Base-by-base conservation (phyloP, 2,888 invertebrate species). In the Slavum lentiscoides region DNA sequence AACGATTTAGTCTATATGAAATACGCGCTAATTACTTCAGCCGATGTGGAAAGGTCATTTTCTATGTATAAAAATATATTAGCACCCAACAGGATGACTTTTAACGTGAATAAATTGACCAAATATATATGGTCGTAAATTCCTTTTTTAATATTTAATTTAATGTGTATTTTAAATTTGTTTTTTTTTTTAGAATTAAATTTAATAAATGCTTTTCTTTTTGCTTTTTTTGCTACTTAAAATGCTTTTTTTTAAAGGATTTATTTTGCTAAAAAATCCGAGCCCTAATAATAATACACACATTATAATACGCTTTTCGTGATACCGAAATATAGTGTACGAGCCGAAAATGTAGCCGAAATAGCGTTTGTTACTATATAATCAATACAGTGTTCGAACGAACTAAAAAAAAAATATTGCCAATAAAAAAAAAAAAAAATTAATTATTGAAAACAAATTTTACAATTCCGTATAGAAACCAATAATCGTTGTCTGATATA, bases 241-340 rank as follows among this genome's bases (percentile, higher is more conserved):
- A 61, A 61, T 61, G 23, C 1, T 61, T 61, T 61, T 23, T 61
- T 61, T 23, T n/a, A n/a, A n/a, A 23, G 23, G 61, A 61, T 61
- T 61, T 61, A 61, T 61, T 61, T 58, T n/a, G n/a, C n/a, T 58
- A 58, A n/a, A 58, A 58, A 58, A 58, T n/a, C 58, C 58, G 58
- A 58, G 58, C 58, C 58, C 58, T 58, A 58, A 15, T 6, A 49
- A 49, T 49, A 13, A 49, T 30, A 30, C 1, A 30, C 30, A 30
- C 30, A 4, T 30, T 30, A 30, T 2, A 30, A 30, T 30, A 30
- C 4, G 1, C 4, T 30, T 30, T 30, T 30, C 30, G 30, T 4
- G 30, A 30, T 30, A 2, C 30, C 30, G 30, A n/a, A n/a, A n/a
- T n/a, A n/a, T n/a, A n/a, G n/a, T n/a, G n/a, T n/a, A n/a, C n/a